These are phyloP conservation scores for Girardinus metallicus DNA, from an alignment of 2,797 vertebrate species.

Conservation along the genomic window DNA sequence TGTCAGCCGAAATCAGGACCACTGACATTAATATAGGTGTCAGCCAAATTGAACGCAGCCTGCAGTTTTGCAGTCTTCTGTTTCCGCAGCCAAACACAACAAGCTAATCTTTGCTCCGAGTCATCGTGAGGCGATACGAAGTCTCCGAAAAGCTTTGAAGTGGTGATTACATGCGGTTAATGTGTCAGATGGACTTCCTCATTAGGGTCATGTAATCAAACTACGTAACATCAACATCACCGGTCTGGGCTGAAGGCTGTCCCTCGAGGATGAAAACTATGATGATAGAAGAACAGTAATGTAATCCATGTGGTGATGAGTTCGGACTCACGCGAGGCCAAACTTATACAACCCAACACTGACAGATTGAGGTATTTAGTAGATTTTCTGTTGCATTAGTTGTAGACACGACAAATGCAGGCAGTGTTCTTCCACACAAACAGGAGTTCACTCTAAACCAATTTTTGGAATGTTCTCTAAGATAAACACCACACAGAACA, in stretches of 20 bases:
- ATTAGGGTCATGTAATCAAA: conserved; percentile 43
- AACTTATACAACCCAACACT: conserved; percentile 4
- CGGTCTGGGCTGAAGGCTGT: conserved; percentile 24
- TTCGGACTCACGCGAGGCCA: conserved; percentile 20
- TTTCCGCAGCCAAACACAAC: conserved; percentile 55
- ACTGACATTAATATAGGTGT: conserved; percentile 42
- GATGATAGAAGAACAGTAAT: conserved; percentile 43
- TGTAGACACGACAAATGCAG: background rate
- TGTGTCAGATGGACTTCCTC: conserved; percentile 53
- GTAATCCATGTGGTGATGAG: conserved; percentile 56
- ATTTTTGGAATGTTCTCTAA: background rate
- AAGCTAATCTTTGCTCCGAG: conserved; percentile 43
- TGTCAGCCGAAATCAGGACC: conserved; percentile 24
- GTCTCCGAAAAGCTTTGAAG: conserved; percentile 46
- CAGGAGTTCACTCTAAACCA: background rate
- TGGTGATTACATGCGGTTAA: conserved; percentile 40
- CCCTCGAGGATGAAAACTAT: conserved; percentile 28
- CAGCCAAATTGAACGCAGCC: conserved; percentile 49
- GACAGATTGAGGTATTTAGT: background rate
- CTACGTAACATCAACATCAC: conserved; percentile 11
- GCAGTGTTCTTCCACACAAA: background rate
- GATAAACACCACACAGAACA: background rate
- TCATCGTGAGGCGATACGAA: conserved; percentile 25
- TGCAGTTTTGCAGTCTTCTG: conserved; percentile 9
- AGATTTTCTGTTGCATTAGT: background rate